Percentiles rank a stretch among this genome's conserved stretches.
These are phyloP conservation scores for Eledona agricola DNA, from an alignment of 2,888 invertebrate genomes.

Conservation along the genomic window DNA sequence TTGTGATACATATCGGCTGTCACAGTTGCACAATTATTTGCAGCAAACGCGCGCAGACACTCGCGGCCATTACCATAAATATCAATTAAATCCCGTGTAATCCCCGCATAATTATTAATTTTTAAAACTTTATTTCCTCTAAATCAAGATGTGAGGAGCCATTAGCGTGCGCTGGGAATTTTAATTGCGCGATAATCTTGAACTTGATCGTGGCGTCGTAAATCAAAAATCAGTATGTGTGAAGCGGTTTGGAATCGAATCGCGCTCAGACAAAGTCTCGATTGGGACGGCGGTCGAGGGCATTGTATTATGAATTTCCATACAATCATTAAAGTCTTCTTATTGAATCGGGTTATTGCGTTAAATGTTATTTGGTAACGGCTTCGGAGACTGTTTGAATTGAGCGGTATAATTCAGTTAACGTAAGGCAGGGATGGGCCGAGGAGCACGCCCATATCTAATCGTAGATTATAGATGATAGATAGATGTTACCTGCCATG, in stretches of 20 bases:
- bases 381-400: slow-evolving; percentile 42
- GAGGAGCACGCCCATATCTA: slow-evolving; percentile 57
- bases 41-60: slow-evolving; percentile 19
- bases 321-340: slow-evolving; percentile 27
- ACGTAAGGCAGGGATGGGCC: slow-evolving; percentile 47
- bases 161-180: slow-evolving; percentile 20
- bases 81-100: slow-evolving; percentile 5
- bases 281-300: no score
- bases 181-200: slow-evolving; percentile 22
- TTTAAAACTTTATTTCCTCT: slow-evolving; percentile 12
- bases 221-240: slow-evolving; percentile 24
- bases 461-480: slow-evolving; percentile 58
- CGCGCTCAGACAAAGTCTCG: not conserved
- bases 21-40: slow-evolving; percentile 30
- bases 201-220: slow-evolving; percentile 8
- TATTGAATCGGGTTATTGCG: slow-evolving; percentile 42
- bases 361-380: slow-evolving; percentile 42
- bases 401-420: slow-evolving; percentile 49
- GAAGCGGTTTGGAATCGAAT: slow-evolving; percentile 5
- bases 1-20: slow-evolving; percentile 36
- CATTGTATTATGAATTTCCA: slow-evolving; percentile 19
- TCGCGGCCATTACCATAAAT: not conserved
- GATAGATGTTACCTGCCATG: slow-evolving; percentile 57
- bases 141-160: slow-evolving; percentile 15
- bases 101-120: slow-evolving; percentile 11